Base-by-base conservation (phyloP, 2,888 invertebrate genomes). In the Drosophila mimica region DNA sequence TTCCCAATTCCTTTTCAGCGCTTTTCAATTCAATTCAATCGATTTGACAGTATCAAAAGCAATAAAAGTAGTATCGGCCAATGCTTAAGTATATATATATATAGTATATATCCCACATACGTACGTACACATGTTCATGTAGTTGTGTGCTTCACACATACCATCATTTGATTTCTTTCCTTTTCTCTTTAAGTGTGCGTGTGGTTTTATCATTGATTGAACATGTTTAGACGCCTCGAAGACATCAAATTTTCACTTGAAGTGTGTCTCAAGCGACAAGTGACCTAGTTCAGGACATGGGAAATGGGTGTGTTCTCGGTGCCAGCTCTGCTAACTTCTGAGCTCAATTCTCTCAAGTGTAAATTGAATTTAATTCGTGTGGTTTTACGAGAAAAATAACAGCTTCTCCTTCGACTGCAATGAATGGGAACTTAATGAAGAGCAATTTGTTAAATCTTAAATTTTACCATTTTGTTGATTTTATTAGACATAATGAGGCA, bases 121-220 rank as follows among this genome's bases (percentile, higher is more conserved):
- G 13, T 61, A 33, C 43, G 13, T 61, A 33, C 43, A 34, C 34
- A 28, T 25, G 25, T 63, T 33, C 31, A 36, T 51, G 57, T 62
- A n/a, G 40, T 51, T 64, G 58, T 54, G 49, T 52, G n/a, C 33
- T 52, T 69, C 68, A 52, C 57, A 51, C 40, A 57, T 43, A 20
- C 30, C 31, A 38, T 65, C 67, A 67, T 63, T 51, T 70, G 71
- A 38, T 48, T 46, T 33, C 57, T 36, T 60, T 46, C 15, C 1
- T 48, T 36, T 67, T 53, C 53, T 52, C 65, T 67, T 38, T 28
- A 38, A 40, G 71, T 67, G 74, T 78, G 83, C 66, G 70, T 78
- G 73, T 53, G 84, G 78, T 85, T 88, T 89, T 75, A 82, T 85
- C 88, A 78, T 69, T 81, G 88, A 89, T 82, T 84, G 84, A 79